Evolutionary conservation across 2,113 vertebrate genomes (phyloP), one percentile per base, ranked within the genome.

Genomic region (Onychorhynchus coronatus): DNA sequence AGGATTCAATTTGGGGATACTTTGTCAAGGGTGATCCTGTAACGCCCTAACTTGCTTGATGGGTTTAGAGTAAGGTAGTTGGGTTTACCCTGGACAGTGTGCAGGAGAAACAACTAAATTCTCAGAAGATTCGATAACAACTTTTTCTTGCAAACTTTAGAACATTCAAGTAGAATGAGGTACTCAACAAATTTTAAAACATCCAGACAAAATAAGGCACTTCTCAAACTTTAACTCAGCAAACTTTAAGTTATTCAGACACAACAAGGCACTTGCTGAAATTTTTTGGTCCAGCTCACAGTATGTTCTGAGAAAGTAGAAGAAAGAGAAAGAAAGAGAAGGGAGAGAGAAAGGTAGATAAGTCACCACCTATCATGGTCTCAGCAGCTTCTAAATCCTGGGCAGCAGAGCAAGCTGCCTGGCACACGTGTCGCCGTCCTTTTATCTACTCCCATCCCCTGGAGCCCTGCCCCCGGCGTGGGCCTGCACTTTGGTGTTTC

Each of bases 11-110:
- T 59, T 74, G 63, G 37, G 39, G 23, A 33, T 83, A 17, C 72
- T 46, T 91, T 83, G 55, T 90, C 59, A 62, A 73, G n/a, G 8
- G 22, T 79, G 37, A 56, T 75, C 30, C 41, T 70, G 25, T 55
- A 55, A 31, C 19, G 6, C 24, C 4, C 12, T 27, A 31, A n/a
- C 47, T 31, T 76, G 11, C 18, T 20, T 0, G 0, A 15, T 55
- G 35, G 14, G 41, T 68, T 83, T 47, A 49, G 24, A n/a, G 47
- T 3, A 55, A 76, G 14, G 61, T 68, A 22, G 20, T 62, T 70
- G 88, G 11, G 41, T 89, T 76, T 55, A 47, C 30, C 24, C 30
- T 41, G 17, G 31, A 14, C 1, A 0, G 14, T 42, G 17, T 31
- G 12, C 0, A 0, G 25, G 35, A 83, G 71, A 76, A 83, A 23